Conservation (phyloP, 2,797 vertebrate genomes). For the Periparus ater region DNA sequence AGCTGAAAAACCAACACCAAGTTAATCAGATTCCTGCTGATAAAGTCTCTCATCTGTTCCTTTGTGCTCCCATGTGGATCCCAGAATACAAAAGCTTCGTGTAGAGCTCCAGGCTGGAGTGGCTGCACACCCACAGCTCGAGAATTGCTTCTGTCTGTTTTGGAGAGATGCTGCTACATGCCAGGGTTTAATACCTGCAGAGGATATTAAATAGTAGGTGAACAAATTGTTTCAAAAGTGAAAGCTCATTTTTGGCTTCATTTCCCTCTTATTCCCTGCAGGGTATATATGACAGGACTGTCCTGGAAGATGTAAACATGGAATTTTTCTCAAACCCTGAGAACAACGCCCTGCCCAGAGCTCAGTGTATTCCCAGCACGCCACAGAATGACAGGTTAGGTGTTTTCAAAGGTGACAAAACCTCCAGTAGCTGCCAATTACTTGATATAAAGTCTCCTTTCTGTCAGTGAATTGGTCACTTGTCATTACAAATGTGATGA, state of each 20-base stretch:
- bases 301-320: too few relatives aligned
- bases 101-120: neutral
- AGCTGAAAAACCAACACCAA: neutral
- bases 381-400: neutral
- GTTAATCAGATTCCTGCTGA: neutral
- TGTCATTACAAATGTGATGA: neutral
- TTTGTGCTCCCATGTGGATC: neutral
- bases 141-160: neutral
- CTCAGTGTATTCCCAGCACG: neutral
- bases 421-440: neutral
- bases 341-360: neutral
- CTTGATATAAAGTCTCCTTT: neutral
- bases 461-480: neutral
- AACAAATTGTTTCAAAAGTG: neutral
- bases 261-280: neutral
- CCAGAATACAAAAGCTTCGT: neutral
- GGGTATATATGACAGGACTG: fast-evolving
- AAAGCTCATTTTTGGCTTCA: neutral
- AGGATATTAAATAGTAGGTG: neutral
- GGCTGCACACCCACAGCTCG: neutral
- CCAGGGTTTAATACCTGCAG: neutral
- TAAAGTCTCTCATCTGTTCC: neutral
- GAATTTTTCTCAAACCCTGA: neutral
- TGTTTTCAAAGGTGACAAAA: neutral
- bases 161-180: neutral